A percentile compares a stretch with the other conserved stretches of the same genome.
phyloP scores from a whole-genome alignment of 1,140 invertebrate species.

The Hesperophylax magnus region DNA sequence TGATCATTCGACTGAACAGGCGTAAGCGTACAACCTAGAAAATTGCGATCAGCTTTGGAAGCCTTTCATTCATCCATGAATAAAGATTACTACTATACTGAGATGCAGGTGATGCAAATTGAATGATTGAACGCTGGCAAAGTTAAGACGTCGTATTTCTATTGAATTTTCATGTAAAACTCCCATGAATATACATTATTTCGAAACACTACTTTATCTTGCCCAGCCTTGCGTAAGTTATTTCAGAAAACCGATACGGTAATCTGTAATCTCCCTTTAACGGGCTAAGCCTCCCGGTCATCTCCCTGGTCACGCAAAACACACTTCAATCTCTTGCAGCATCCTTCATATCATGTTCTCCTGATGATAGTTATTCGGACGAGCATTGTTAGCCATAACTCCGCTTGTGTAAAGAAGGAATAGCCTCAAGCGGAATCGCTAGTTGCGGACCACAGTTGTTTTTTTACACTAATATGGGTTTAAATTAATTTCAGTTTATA shows the following conservation, averaged over 20 bases:
- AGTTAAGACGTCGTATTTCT: too few species aligned
- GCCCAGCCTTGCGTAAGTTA: neutral
- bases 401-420: constrained; percentile 11
- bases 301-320: constrained; percentile 16
- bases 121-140: too few species aligned
- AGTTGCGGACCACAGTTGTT: neutral
- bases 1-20: too few species aligned
- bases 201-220: too few species aligned
- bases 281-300: neutral
- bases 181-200: too few species aligned
- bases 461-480: neutral
- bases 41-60: too few species aligned
- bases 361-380: constrained; percentile 12
- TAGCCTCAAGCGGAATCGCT: neutral
- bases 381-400: neutral
- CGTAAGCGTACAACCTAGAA: too few species aligned
- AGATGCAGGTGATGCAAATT: too few species aligned
- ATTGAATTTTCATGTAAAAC: too few species aligned
- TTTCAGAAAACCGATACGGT: constrained; percentile 9
- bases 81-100: too few species aligned
- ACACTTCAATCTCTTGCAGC: neutral
- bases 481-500: too few species aligned
- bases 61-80: too few species aligned
- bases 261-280: constrained; percentile 7
- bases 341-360: constrained; percentile 18